phyloP scores from a whole-genome alignment of 2,113 vertebrate species.

The Cottus gobio region DNA sequence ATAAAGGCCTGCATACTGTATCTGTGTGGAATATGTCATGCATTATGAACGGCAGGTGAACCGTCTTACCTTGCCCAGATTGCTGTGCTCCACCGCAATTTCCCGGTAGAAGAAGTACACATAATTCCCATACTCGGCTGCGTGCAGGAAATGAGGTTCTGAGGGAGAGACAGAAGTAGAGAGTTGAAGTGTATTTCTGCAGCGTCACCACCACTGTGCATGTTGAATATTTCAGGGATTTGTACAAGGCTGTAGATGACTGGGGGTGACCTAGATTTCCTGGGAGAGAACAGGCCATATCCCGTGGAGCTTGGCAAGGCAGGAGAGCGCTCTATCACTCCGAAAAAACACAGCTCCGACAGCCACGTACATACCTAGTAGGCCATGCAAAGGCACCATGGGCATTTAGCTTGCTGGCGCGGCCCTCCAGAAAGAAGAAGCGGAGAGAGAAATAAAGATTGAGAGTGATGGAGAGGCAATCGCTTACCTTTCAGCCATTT shows the following conservation, averaged over 20 bases:
- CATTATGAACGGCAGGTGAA: constrained; percentile 43
- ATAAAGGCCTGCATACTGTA: constrained; percentile 26
- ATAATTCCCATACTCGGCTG: constrained; percentile 96
- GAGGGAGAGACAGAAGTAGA: constrained; percentile 74
- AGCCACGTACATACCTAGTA: constrained; percentile 39
- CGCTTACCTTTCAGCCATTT: constrained; percentile 98
- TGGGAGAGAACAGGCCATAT: constrained; percentile 73
- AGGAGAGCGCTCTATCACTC: constrained; percentile 53
- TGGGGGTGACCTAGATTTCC: constrained; percentile 83
- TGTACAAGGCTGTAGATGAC: constrained; percentile 72
- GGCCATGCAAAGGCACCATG: constrained; percentile 28
- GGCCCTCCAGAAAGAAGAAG: constrained; percentile 14
- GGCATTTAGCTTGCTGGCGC: constrained; percentile 32
- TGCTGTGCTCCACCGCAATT: constrained; percentile 98
- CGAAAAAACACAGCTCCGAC: constrained; percentile 43
- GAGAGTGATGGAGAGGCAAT: not conserved
- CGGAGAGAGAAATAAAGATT: constrained; percentile 13
- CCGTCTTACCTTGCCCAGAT: constrained; percentile 92
- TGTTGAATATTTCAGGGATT: constrained; percentile 81
- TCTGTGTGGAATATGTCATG: constrained; percentile 42
- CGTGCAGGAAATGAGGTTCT: constrained; percentile 99
- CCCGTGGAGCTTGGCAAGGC: constrained; percentile 58
- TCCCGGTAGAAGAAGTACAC: constrained; percentile 99
- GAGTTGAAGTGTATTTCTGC: constrained; percentile 77
- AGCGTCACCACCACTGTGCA: constrained; percentile 75